Conservation (phyloP, 2,113 vertebrate species). For the Labeo catla region DNA sequence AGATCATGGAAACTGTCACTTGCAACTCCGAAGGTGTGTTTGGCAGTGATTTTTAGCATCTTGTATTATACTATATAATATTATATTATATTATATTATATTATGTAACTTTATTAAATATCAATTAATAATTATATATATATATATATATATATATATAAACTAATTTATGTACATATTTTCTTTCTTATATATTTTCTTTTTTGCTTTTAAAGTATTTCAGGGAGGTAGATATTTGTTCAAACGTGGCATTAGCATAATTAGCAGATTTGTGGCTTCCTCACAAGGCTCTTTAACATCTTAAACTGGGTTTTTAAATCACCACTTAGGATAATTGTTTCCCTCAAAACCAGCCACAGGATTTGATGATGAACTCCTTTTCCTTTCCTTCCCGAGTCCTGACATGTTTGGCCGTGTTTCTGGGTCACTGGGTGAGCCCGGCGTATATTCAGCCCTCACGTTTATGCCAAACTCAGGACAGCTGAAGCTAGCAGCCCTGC, state of each 20-base stretch:
- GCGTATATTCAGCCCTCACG: conserved; percentile 69
- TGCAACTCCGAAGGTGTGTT: conserved; percentile 72
- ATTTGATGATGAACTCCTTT: conserved; percentile 71
- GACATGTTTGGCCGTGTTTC: conserved; percentile 75
- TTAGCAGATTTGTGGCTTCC: conserved; percentile 54
- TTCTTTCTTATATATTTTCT: too few relatives aligned
- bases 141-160: too few relatives aligned
- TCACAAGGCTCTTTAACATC: conserved; percentile 64
- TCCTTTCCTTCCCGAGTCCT: conserved; percentile 67
- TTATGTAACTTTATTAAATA: too few relatives aligned
- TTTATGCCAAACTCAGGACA: conserved; percentile 68
- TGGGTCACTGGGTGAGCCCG: conserved; percentile 69
- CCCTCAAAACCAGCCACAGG: conserved; percentile 66
- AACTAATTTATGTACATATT: too few relatives aligned
- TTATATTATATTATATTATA: too few relatives aligned
- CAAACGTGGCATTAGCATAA: background rate
- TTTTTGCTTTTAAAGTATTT: too few relatives aligned
- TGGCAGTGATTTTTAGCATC: conserved; percentile 68
- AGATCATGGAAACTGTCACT: conserved; percentile 73
- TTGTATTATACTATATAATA: too few relatives aligned
- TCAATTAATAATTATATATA: too few relatives aligned
- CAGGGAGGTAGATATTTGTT: background rate
- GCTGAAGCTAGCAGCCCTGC: conserved; percentile 45
- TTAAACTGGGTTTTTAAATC: conserved; percentile 74
- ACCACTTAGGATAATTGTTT: conserved; percentile 73